A percentile compares a stretch with the other conserved stretches of the same genome.
Conservation (phyloP, 2,888 invertebrate genomes). For the Chaetogeoica ovagalla region DNA sequence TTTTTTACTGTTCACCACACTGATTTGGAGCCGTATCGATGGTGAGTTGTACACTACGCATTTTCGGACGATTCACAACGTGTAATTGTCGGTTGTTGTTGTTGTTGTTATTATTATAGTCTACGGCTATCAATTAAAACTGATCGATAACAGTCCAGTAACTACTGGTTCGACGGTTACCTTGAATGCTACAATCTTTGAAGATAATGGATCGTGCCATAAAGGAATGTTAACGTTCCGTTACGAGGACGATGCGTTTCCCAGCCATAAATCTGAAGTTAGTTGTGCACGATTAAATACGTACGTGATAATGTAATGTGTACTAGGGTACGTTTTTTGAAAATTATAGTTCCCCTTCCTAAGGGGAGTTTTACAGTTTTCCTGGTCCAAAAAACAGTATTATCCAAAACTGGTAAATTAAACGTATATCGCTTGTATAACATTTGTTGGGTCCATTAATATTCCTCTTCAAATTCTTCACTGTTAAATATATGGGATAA, state of each 20-base stretch:
- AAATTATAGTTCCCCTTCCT: neutral
- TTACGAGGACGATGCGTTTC: conserved; percentile 37
- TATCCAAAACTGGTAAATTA: too few species aligned
- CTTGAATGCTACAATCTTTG: conserved; percentile 67
- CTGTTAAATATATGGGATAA: too few species aligned
- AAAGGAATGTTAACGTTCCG: neutral
- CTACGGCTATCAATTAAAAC: conserved; percentile 60
- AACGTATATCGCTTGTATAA: too few species aligned
- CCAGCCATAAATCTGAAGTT: conserved; percentile 5
- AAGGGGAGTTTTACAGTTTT: too few species aligned
- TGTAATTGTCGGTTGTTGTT: neutral
- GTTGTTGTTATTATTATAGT: conserved; percentile 53
- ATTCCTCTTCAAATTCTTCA: too few species aligned
- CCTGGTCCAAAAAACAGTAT: too few species aligned
- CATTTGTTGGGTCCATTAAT: too few species aligned
- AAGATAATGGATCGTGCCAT: conserved; percentile 57
- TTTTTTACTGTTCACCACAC: neutral
- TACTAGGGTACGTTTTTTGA: neutral
- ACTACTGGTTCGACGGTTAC: conserved; percentile 73
- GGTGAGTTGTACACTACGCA: conserved; percentile 14
- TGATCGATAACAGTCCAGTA: conserved; percentile 70
- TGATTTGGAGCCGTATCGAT: neutral
- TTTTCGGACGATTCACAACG: neutral
- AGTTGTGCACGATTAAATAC: neutral
- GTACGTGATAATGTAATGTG: neutral